A percentile compares a stretch with the other conserved stretches of the same genome.
phyloP scores from a whole-genome alignment of 1,140 invertebrate species.

The Vollenhovia emeryi region DNA sequence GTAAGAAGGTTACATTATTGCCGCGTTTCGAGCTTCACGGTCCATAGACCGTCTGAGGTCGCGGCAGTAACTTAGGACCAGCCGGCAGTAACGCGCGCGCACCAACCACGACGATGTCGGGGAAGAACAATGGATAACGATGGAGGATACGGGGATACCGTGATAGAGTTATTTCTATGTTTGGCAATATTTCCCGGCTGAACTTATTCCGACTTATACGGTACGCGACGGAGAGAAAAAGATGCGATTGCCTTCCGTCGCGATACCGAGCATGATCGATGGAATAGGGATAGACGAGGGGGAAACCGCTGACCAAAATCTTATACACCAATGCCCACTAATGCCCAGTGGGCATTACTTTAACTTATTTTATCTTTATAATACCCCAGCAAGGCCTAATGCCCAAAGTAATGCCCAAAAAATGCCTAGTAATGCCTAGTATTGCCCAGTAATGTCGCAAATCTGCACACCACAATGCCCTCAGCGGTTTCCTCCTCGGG shows the following conservation, averaged over 20 bases:
- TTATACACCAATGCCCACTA: too few relatives aligned
- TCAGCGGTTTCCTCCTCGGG: too few relatives aligned
- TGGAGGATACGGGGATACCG: not conserved
- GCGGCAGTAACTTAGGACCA: conserved; percentile 74
- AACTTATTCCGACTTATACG: conserved; percentile 23
- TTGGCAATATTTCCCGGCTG: conserved; percentile 28
- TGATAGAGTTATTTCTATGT: conserved; percentile 33
- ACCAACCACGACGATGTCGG: conserved; percentile 37
- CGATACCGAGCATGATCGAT: not conserved
- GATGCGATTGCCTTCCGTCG: not conserved
- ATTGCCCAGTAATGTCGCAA: too few relatives aligned
- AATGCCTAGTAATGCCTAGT: too few relatives aligned
- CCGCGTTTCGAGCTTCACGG: conserved; percentile 77
- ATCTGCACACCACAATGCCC: too few relatives aligned
- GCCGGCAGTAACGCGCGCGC: conserved; percentile 61
- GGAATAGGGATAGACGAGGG: not conserved
- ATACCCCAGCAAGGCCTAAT: too few relatives aligned
- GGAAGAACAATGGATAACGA: conserved; percentile 44
- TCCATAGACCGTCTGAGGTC: conserved; percentile 75
- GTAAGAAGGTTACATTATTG: conserved; percentile 81
- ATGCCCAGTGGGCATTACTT: too few relatives aligned
- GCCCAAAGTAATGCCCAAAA: too few relatives aligned
- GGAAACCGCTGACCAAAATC: too few relatives aligned
- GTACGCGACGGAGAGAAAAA: conserved; percentile 9
- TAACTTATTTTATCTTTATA: too few relatives aligned